A percentile compares a stretch with the other conserved stretches of the same genome.
Evolutionary conservation across 2,797 vertebrate species (phyloP).

Genomic region (Dromococcyx pavoninus): DNA sequence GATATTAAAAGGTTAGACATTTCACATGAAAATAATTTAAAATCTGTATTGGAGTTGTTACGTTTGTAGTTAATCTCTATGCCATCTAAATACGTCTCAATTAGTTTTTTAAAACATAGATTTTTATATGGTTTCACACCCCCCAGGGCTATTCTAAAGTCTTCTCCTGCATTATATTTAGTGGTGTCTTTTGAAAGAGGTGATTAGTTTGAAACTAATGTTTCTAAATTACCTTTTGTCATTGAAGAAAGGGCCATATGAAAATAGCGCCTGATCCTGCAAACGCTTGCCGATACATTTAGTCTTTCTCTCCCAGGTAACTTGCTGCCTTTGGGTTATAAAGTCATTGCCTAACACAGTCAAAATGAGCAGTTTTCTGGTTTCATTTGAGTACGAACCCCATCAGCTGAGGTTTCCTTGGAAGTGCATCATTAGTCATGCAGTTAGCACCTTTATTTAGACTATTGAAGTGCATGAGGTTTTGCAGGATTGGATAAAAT

Average conservation of each 20-base stretch:
- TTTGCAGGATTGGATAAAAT: not conserved
- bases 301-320: not conserved
- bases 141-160: not conserved
- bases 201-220: not conserved
- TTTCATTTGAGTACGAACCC: not conserved
- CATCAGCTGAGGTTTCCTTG: not conserved
- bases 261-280: not conserved
- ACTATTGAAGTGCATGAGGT: not conserved
- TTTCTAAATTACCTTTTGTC: not conserved
- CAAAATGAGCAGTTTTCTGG: not conserved
- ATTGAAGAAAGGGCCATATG: not conserved
- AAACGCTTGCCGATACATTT: not conserved
- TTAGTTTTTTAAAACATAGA: not conserved
- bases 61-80: not conserved
- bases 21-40: conserved; percentile 50
- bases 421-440: not conserved
- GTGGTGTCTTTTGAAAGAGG: not conserved
- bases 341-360: not conserved
- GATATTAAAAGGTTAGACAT: conserved; percentile 52
- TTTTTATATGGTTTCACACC: not conserved
- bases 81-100: not conserved
- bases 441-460: not conserved
- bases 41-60: not conserved
- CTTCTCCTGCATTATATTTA: not conserved
- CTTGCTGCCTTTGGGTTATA: not conserved